Evolutionary conservation across 2,888 invertebrate species (phyloP), one percentile per base, ranked within the genome.

Genomic region (Achlya flavicornis): DNA sequence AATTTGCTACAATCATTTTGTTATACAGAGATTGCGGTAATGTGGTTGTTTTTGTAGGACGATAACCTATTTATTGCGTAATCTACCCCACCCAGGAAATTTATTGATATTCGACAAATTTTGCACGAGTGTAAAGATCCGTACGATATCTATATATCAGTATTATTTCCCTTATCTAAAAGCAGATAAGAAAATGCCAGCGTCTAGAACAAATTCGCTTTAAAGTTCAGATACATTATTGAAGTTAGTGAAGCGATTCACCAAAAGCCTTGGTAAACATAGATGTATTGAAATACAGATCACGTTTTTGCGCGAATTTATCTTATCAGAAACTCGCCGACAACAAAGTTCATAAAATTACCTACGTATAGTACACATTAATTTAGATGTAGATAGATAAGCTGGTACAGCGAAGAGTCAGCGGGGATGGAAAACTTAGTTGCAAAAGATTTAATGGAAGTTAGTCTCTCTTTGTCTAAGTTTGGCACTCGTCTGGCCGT

Each of bases 401-500:
- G 64, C 66, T 64, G 67, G 73, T 69, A 81, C 78, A 80, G 78
- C 83, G 85, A 83, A 78, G 83, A 90, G 86, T 86, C 87, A 86
- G 83, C 77, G 76, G 69, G 83, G 86, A 85, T 84, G 86, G 72
- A 71, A 79, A 88, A 91, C 86, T 91, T 89, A 82, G 91, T 92
- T 90, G 89, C 90, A 87, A 92, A 93, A 93, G 93, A 92, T 92
- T 93, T 92, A 91, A 93, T 93, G 89, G 92, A 92, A 92, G 91
- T 90, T 91, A 88, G 86, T 84, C 85, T 86, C 88, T 86, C 91
- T 91, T 91, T 92, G 91, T 91, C 89, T 88, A 86, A 91, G 90
- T 92, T 91, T 90, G 86, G 88, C 87, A 84, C 85, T 88, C 87
- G 87, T 87, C 91, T 88, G 87, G 84, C 84, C 83, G 82, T 80